Evolutionary conservation across 2,797 vertebrate species (phyloP).

Genomic region (Microctenopoma lineatum): DNA sequence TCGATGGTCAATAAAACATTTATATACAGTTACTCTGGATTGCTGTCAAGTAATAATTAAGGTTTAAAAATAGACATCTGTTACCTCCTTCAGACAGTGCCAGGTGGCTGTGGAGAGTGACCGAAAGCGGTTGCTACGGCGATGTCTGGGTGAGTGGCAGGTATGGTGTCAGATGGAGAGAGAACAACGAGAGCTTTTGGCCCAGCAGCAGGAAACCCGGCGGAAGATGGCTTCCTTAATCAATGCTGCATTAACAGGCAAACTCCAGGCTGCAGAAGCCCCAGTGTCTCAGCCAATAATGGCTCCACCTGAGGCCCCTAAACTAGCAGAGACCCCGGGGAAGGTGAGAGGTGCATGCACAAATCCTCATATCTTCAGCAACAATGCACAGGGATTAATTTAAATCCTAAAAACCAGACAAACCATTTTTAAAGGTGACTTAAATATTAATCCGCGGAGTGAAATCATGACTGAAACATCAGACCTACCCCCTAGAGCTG

Average conservation of each 20-base stretch:
- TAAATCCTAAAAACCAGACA: slow-evolving; percentile 2
- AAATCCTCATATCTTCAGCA: slow-evolving; percentile 11
- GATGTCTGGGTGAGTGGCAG: slow-evolving; percentile 87
- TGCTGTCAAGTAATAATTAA: slow-evolving; percentile 3
- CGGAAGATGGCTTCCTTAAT: slow-evolving; percentile 90
- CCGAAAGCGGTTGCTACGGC: slow-evolving; percentile 81
- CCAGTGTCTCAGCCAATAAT: slow-evolving; percentile 5
- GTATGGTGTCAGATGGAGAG: slow-evolving; percentile 81
- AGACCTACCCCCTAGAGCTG: neutral
- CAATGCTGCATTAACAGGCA: slow-evolving; percentile 77
- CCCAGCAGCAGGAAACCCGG: slow-evolving; percentile 85
- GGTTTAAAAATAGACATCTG: slow-evolving; percentile 2
- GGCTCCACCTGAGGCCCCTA: slow-evolving; percentile 20
- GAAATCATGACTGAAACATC: slow-evolving; percentile 48
- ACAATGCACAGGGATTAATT: slow-evolving; percentile 2
- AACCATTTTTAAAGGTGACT: slow-evolving; percentile 2
- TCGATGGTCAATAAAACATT: neutral
- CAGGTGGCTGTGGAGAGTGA: slow-evolving; percentile 84
- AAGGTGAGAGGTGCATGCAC: slow-evolving; percentile 58
- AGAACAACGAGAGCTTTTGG: slow-evolving; percentile 80
- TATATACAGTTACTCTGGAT: neutral
- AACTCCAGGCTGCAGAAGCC: slow-evolving; percentile 47
- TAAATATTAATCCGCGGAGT: neutral
- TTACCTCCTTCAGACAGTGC: slow-evolving; percentile 60
- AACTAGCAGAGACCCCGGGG: slow-evolving; percentile 26